Evolutionary conservation across 1,140 invertebrate genomes (phyloP), one percentile per base, ranked within the genome.

Genomic region (Pseudomyrmex concolor): DNA sequence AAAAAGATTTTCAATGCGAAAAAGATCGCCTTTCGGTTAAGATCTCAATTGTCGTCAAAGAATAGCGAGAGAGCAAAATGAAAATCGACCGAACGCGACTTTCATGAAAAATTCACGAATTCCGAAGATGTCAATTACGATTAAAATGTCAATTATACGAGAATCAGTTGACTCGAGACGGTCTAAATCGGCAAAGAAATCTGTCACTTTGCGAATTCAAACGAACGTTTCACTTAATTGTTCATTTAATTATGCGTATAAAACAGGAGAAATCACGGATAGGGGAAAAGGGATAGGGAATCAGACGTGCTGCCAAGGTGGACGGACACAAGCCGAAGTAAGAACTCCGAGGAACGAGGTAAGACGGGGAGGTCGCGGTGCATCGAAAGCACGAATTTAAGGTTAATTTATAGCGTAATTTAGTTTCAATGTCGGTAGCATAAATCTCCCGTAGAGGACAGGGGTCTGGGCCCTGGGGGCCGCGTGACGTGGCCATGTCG

Each of bases 371-470:
- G 59, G 62, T 64, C 62, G 68, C 51, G 83, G 12, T 63, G 71
- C 72, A 83, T 64, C 62, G 72, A 82, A 85, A 85, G 77, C 74
- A 77, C 80, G 66, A 90, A 88, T 86, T 90, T 90, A 82, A 90
- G 62, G 70, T 83, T 90, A 90, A 90, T 87, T 90, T 89, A 90
- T 90, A 86, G 86, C 63, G 86, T 88, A 90, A 89, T 88, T 90
- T 90, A 86, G 72, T 88, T 89, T 90, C 83, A 89, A 90, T 87
- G 84, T 90, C 83, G 78, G 80, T 82, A 78, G 66, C 63, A 90
- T 90, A 90, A 90, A 90, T 90, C 83, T 90, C 51, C 62, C 51
- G 59, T 48, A 45, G 34, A 70, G 78, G 85, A 89, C 80, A 87
- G 77, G 81, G 77, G 76, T 51, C 62, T 67, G 66, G 82, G 55